phyloP scores from a whole-genome alignment of 2,888 invertebrate genomes.

The Lordiphosa andalusiaca region DNA sequence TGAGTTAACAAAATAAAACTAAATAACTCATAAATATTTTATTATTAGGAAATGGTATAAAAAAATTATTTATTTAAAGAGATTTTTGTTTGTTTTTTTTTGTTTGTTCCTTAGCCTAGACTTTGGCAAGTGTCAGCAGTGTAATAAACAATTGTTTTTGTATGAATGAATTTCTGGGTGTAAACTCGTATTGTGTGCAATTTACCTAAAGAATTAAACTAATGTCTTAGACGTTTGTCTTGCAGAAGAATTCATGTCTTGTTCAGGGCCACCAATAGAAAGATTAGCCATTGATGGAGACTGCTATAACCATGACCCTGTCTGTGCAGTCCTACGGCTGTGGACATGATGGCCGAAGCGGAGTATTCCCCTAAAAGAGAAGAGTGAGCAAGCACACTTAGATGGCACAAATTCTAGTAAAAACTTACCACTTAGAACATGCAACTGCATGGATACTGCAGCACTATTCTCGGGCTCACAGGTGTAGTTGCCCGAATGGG shows the following conservation, averaged over 20 bases:
- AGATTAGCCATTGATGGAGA: slow-evolving; percentile 57
- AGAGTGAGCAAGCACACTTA: too few species aligned
- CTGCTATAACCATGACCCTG: slow-evolving; percentile 47
- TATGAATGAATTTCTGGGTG: slow-evolving; percentile 10
- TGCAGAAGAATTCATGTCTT: slow-evolving; percentile 52
- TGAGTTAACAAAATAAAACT: slow-evolving; percentile 39
- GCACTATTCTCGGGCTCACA: slow-evolving; percentile 96
- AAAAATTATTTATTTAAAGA: slow-evolving; percentile 32
- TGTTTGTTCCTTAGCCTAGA: slow-evolving; percentile 14
- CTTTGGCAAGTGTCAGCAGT: slow-evolving; percentile 22
- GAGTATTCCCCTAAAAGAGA: slow-evolving; percentile 77
- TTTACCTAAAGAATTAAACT: slow-evolving; percentile 49
- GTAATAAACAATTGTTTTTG: slow-evolving; percentile 13
- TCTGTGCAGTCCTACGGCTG: slow-evolving; percentile 48
- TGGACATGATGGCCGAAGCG: slow-evolving; percentile 80
- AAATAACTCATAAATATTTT: slow-evolving; percentile 29
- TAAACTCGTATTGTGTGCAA: slow-evolving; percentile 19
- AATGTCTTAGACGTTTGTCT: slow-evolving; percentile 29
- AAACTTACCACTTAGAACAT: slow-evolving; percentile 91
- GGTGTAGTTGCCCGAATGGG: slow-evolving; percentile 89
- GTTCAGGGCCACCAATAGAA: slow-evolving; percentile 52
- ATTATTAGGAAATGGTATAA: slow-evolving; percentile 42
- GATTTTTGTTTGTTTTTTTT: slow-evolving; percentile 11
- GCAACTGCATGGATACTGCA: slow-evolving; percentile 92
- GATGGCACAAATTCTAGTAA: too few species aligned